Evolutionary conservation across 53 echinoderm and acorn worm genomes (phyloP), one percentile per base, ranked within the genome.

Genomic region (Paelopatides confundens): DNA sequence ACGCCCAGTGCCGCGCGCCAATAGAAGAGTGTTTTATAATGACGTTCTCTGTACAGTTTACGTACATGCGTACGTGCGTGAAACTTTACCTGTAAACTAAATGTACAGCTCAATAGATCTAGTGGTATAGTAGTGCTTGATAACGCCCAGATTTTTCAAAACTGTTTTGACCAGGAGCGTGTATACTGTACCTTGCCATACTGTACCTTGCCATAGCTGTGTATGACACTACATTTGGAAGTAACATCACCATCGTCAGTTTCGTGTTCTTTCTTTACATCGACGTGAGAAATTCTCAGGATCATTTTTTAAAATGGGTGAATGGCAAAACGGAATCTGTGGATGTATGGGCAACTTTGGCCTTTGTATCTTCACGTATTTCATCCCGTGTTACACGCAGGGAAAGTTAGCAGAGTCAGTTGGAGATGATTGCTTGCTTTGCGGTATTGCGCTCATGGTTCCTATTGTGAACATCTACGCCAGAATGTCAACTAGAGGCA

Each of bases 321-420:
- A 94, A 85, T 96, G 89, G 89, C 90, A 90, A 89, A 93, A 97
- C 77, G 98, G 98, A 79, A 90, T 95, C 86, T 97, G 90, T 76
- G 95, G 98, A 15, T 97, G 98, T 81, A 92, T 97, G 81, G 90
- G 93, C 94, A 98, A 98, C 90, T 89, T 97, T 79, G 98, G 98
- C 29, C 88, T 97, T 93, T 97, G 98, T 71, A 95, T 97, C 34
- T 95, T 97, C 93, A 71, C 95, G 8, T 97, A 92, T 63, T 67
- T 97, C 71, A 78, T 95, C 50, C 98, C 98, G 18, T 97, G 98
- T 89, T 97, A 93, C 76, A 97, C 98, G 26, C 95, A 95, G 71
- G 98, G 98, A n/a, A n/a, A n/a, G n/a, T n/a, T n/a, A n/a, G n/a
- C n/a, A n/a, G n/a, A n/a, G n/a, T n/a, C n/a, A n/a, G 63, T 97